Evolutionary conservation across 2,797 vertebrate genomes (phyloP), one percentile per base, ranked within the genome.

Genomic region (Chloroceryle inda): DNA sequence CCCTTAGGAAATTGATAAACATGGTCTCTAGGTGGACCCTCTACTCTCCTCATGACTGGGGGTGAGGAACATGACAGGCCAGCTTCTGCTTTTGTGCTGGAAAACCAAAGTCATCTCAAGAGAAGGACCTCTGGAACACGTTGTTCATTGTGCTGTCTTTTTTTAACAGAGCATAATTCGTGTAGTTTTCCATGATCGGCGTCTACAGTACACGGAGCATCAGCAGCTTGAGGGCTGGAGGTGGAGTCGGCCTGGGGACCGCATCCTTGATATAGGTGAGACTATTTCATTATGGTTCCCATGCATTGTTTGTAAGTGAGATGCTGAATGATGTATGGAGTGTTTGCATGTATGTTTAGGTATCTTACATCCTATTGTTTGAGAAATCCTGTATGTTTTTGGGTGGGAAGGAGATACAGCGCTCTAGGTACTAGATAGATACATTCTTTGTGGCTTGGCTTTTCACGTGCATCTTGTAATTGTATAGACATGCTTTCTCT

Each of bases 211-310:
- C 75, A 98, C 98, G 4, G 99, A 99, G 93, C 99, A 99, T 92
- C 99, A 99, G 94, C 99, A 99, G 97, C 98, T 99, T 12, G 99
- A 99, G 94, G 99, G 99, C 64, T 99, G 99, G 99, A 98, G 98
- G 85, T 99, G 99, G 99, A 99, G 98, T 96, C 96, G 99, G 29
- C 99, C 99, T 1, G 99, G 99, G 74, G 99, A 99, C 95, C 98
- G 99, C 19, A 99, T 99, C 96, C 98, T 99, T 73, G 99, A 99
- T 86, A 97, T 99, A 67, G 99, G 99, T 99, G 97, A 98, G 98
- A 53, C 53, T 88, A 33, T 88, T 92, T 91, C 74, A 59, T 77
- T 81, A 26, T 45, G 52, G 23, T 90, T 82, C 42, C 33, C 62
- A 17, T 35, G 76, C 27, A 50, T 27, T 7, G 13, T 8, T 77